Evolutionary conservation across 1,140 invertebrate genomes (phyloP), one percentile per base, ranked within the genome.

Genomic region (Tetraneura akinire): DNA sequence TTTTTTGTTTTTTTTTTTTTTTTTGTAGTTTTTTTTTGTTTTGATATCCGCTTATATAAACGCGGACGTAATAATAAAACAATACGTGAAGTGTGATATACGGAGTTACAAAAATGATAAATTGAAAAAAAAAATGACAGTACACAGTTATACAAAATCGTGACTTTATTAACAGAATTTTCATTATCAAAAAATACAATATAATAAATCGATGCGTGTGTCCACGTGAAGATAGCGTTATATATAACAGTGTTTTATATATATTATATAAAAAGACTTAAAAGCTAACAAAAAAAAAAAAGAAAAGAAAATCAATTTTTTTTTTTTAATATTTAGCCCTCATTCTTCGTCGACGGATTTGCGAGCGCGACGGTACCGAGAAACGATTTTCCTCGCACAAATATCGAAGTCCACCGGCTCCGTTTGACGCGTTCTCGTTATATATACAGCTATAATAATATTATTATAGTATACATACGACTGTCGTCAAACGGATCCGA

Each of bases 91-190:
- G 3, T 1, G 23, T 26, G 14, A 23, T 55, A 11, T 10, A 26
- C 8, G n/a, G n/a, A n/a, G n/a, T n/a, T n/a, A n/a, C n/a, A n/a
- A n/a, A n/a, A n/a, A n/a, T n/a, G n/a, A n/a, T n/a, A n/a, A n/a
- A n/a, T n/a, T 8, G 16, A 9, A 2, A 3, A 16, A 60, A 14
- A 57, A 10, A 16, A 32, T 45, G n/a, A 0, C 8, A 49, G 18
- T 29, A 49, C 23, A 26, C 26, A 70, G 16, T 70, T 29, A n/a
- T 71, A 71, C 45, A 51, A 51, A 71, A 71, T 71, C 68, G 68
- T 71, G 68, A 71, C 23, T 71, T 71, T 71, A 71, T 71, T 51
- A 71, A 71, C 68, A 71, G 45, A 51, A 45, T 71, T 71, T 71
- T 71, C 45, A 29, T 29, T 71, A 29, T 45, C 68, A 49, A 49